Base-by-base conservation (phyloP, 2,888 invertebrate species). In the Dorcus hopei region DNA sequence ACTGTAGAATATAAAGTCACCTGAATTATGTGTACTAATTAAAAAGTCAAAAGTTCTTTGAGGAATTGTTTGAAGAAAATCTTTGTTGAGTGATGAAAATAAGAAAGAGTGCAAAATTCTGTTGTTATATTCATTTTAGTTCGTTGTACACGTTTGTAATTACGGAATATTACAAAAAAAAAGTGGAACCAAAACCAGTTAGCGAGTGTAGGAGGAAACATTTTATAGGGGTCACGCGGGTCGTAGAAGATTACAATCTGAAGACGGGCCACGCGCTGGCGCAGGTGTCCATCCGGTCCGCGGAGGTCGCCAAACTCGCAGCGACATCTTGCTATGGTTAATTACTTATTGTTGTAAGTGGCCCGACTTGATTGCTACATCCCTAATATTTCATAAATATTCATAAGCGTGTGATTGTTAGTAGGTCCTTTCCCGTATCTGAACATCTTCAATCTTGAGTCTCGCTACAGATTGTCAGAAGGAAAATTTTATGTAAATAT, bases 291-390 rank as follows among this genome's bases (percentile, higher is more conserved):
- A 72, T 70, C 67, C 70, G 67, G 64, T 62, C 63, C 58, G 39
- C 54, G 61, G 61, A 64, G 66, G 66, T 64, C 63, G 66, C 63
- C 64, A 66, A 66, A 64, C 65, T 63, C 59, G 68, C 62, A 61
- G 74, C 72, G 73, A 73, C 75, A 74, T 75, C 74, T 76, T 76
- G 77, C 74, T 70, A 69, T 62, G 68, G 66, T 75, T 76, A 76
- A 77, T 77, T 75, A 73, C 73, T 73, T 74, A 75, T 75, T 76
- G 75, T 77, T 72, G 65, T 63, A 68, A 69, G 69, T 72, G 68
- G 67, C 68, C 65, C 63, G 65, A 64, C 66, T 70, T 67, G 67
- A 66, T 67, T 68, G 63, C 61, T 54, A 49, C 52, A 19, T 57
- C 59, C 59, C 54, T 65, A 65, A 66, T 64, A 66, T 62, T 59